These are phyloP conservation scores for Dinothrombium tinctorium DNA, from an alignment of 1,140 invertebrate genomes.

Conservation along the genomic window DNA sequence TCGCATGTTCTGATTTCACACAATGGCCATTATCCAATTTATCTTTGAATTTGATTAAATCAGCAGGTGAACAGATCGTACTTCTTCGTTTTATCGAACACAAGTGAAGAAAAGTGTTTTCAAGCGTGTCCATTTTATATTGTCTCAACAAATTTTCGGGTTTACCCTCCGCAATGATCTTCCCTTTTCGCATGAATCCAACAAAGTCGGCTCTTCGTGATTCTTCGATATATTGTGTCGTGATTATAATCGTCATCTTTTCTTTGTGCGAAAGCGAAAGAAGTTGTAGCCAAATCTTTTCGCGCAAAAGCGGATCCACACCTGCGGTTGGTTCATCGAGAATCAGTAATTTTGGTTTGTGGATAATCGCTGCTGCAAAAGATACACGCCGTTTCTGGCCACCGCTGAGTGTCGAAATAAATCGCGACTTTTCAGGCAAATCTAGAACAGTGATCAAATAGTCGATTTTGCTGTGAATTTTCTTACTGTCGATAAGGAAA, in stretches of 20 bases:
- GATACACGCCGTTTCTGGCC: conserved; percentile 76
- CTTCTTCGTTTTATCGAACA: no score
- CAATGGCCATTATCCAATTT: not conserved
- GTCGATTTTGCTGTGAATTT: not conserved
- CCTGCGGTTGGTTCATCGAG: conserved; percentile 22
- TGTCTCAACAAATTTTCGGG: not conserved
- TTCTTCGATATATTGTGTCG: conserved; percentile 26
- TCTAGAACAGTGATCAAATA: conserved; percentile 1
- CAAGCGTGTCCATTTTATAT: not conserved
- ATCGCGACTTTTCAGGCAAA: conserved; percentile 32
- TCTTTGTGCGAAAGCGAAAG: conserved; percentile 51
- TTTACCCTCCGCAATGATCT: not conserved
- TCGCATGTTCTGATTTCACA: not conserved
- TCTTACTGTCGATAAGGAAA: not conserved
- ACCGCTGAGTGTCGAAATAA: conserved; percentile 30
- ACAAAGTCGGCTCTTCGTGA: conserved; percentile 21
- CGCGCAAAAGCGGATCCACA: conserved; percentile 33
- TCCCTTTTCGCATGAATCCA: conserved; percentile 21
- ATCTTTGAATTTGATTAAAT: no score
- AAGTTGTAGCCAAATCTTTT: conserved; percentile 71
- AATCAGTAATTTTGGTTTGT: conserved; percentile 21
- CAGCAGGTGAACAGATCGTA: no score
- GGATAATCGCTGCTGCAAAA: conserved; percentile 71
- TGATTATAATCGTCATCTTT: conserved; percentile 21
- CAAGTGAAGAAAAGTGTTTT: conserved; percentile 5